Percentiles rank a stretch among this genome's conserved stretches.
Evolutionary conservation across 1,140 invertebrate genomes (phyloP).

Genomic region (Drosophila kikkawai): DNA sequence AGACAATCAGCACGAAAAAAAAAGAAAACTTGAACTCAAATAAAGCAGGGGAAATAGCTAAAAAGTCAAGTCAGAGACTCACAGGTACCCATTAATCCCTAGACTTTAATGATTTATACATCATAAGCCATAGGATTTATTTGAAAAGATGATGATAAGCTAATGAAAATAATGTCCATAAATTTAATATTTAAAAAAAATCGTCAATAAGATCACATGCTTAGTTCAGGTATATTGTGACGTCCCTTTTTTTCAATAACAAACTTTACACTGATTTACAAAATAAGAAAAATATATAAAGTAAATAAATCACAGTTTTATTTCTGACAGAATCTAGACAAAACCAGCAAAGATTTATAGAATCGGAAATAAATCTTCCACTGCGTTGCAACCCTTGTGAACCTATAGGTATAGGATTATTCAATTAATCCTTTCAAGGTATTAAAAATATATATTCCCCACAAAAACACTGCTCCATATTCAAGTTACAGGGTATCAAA

Average conservation of each 20-base stretch:
- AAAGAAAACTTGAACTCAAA: constrained; percentile 17
- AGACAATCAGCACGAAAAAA: constrained; percentile 17
- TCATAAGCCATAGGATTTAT: neutral
- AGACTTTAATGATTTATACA: neutral
- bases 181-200: neutral
- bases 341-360: too few relatives aligned
- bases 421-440: neutral
- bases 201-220: too few relatives aligned
- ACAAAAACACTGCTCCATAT: neutral
- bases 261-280: too few relatives aligned
- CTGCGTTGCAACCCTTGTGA: neutral
- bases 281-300: too few relatives aligned
- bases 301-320: too few relatives aligned
- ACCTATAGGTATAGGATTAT: too few relatives aligned
- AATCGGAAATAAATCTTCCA: neutral
- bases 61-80: neutral
- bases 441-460: neutral
- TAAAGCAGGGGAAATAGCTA: neutral
- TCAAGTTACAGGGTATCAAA: constrained; percentile 2
- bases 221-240: too few relatives aligned
- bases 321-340: too few relatives aligned
- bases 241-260: too few relatives aligned
- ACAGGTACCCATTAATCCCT: neutral
- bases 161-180: neutral
- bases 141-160: neutral